Conservation (phyloP, 2,113 vertebrate genomes). For the Cichladusa arquata region DNA sequence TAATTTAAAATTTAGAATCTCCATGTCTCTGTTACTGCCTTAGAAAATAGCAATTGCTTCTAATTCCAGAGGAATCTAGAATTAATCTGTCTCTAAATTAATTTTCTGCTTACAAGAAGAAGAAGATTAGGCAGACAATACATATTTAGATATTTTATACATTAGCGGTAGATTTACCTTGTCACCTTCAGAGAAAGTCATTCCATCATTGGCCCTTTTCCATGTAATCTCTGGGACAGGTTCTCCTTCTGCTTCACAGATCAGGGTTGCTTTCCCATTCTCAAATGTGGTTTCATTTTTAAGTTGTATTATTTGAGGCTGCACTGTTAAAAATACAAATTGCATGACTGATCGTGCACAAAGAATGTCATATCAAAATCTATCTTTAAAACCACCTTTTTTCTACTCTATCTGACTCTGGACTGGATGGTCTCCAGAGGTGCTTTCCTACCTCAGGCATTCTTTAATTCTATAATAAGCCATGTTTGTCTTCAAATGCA, state of each 20-base stretch:
- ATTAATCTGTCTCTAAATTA: not conserved
- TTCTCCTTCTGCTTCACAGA: conserved; percentile 94
- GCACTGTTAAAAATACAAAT: conserved; percentile 85
- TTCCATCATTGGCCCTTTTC: conserved; percentile 89
- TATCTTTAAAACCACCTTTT: not conserved
- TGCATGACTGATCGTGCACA: conserved; percentile 56
- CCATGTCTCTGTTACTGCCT: not conserved
- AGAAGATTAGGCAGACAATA: not conserved
- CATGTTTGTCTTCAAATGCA: not conserved
- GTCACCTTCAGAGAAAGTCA: conserved; percentile 86
- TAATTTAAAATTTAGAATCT: not conserved
- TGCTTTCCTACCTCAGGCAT: not conserved
- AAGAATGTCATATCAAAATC: not conserved
- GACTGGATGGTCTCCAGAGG: not conserved
- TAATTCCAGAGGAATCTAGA: not conserved
- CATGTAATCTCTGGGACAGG: conserved; percentile 93
- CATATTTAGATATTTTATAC: not conserved
- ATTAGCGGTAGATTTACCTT: conserved; percentile 80
- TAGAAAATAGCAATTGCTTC: not conserved
- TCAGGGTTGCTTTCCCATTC: conserved; percentile 87
- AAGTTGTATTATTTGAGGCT: conserved; percentile 95
- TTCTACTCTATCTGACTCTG: not conserved
- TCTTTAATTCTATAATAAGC: not conserved
- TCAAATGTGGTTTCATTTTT: conserved; percentile 93
- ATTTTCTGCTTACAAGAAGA: not conserved